Evolutionary conservation across 2,797 vertebrate genomes (phyloP).

Genomic region (Sebastes variabilis): DNA sequence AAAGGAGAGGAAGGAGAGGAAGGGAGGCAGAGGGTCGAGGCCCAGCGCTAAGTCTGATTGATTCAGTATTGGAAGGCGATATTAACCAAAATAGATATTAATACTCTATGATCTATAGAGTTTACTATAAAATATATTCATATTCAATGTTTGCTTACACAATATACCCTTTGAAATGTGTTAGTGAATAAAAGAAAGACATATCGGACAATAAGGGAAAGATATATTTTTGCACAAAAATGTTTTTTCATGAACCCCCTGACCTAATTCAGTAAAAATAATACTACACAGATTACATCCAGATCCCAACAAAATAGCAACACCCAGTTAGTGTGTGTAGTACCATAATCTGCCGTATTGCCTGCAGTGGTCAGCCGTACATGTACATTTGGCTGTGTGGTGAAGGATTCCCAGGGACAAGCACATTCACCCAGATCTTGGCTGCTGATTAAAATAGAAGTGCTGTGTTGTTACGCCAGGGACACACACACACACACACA

Average conservation of each 20-base stretch:
- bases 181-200: neutral
- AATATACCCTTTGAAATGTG: neutral
- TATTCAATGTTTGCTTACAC: neutral
- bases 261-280: slow-evolving; percentile 14
- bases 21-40: neutral
- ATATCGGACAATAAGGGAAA: neutral
- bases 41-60: slow-evolving; percentile 8
- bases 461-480: slow-evolving; percentile 70
- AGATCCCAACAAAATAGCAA: slow-evolving; percentile 9
- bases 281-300: slow-evolving; percentile 29
- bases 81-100: neutral
- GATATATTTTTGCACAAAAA: neutral
- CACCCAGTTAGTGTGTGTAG: slow-evolving; percentile 8
- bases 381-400: slow-evolving; percentile 53
- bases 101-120: neutral
- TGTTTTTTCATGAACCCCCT: neutral
- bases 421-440: slow-evolving; percentile 71
- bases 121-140: neutral
- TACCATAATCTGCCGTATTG: slow-evolving; percentile 11
- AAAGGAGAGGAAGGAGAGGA: neutral
- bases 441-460: slow-evolving; percentile 77
- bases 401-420: slow-evolving; percentile 78
- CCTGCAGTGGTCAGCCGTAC: slow-evolving; percentile 67
- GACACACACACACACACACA: slow-evolving; percentile 42
- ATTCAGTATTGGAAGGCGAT: neutral